These are phyloP conservation scores for Calephelis perditalis DNA, from an alignment of 2,888 invertebrate species.

Conservation along the genomic window DNA sequence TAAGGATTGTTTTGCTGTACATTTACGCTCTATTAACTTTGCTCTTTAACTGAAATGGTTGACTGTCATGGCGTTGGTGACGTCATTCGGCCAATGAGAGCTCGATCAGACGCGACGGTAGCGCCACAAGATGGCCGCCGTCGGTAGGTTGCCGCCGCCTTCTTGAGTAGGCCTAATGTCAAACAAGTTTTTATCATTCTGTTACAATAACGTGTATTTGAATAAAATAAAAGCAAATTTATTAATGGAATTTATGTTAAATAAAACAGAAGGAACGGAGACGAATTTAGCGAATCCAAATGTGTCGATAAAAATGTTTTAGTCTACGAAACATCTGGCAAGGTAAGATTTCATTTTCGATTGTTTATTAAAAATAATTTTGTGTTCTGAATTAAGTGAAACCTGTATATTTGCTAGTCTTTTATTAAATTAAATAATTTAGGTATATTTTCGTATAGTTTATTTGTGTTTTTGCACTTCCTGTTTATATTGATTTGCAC, in stretches of 20 bases:
- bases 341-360: conserved; percentile 16
- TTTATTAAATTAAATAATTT: too few species aligned
- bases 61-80: conserved; percentile 72
- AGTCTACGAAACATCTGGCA: conserved; percentile 12
- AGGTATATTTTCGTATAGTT: too few species aligned
- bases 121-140: conserved; percentile 77
- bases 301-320: conserved; percentile 2
- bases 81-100: conserved; percentile 74
- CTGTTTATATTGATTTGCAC: too few species aligned
- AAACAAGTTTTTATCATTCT: conserved; percentile 41
- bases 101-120: conserved; percentile 55
- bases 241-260: not conserved
- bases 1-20: conserved; percentile 42
- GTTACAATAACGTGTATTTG: conserved; percentile 25
- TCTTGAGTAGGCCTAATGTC: conserved; percentile 71
- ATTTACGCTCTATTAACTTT: conserved; percentile 37
- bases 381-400: too few species aligned
- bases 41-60: conserved; percentile 60
- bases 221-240: conserved; percentile 18
- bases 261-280: not conserved
- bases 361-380: too few species aligned
- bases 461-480: too few species aligned
- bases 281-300: not conserved
- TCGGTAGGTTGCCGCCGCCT: conserved; percentile 63
- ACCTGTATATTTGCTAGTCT: too few species aligned